These are phyloP conservation scores for Tychaedon coryphoeus DNA, from an alignment of 2,113 vertebrate species.

Conservation along the genomic window DNA sequence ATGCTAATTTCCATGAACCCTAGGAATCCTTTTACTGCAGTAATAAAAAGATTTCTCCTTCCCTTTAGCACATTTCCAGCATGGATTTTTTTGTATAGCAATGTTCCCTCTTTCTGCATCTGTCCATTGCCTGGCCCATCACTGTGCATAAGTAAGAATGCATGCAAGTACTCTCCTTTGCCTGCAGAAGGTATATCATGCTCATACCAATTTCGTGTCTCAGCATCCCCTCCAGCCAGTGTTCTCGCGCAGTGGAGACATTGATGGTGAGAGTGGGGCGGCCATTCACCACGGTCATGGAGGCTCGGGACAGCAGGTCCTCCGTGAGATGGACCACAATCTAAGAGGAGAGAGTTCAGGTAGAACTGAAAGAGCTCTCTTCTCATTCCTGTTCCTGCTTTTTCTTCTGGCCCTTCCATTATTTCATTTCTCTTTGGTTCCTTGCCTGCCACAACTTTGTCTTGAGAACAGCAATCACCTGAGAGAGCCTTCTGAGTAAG, in stretches of 20 bases:
- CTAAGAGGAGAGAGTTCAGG: constrained; percentile 63
- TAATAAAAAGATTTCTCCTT: neutral
- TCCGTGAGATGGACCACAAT: constrained; percentile 91
- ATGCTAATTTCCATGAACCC: neutral
- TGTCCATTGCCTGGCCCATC: neutral
- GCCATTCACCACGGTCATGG: constrained; percentile 92
- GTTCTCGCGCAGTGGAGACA: constrained; percentile 83
- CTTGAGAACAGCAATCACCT: neutral
- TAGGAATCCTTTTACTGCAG: neutral
- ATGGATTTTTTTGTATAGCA: neutral
- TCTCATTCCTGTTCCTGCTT: neutral
- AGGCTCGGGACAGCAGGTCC: constrained; percentile 93
- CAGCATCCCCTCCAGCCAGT: constrained; percentile 96
- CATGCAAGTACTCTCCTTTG: neutral
- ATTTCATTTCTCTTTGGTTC: neutral
- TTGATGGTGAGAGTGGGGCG: constrained; percentile 92
- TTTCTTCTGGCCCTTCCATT: neutral
- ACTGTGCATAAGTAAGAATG: neutral
- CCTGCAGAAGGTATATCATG: neutral
- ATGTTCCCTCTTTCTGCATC: neutral
- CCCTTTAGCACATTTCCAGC: neutral
- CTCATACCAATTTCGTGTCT: constrained; percentile 89
- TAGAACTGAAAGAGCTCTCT: neutral
- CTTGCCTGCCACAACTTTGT: neutral
- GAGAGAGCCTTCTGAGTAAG: neutral